Evolutionary conservation across 2,888 invertebrate genomes (phyloP), one percentile per base, ranked within the genome.

Genomic region (Limnephilus marmoratus): DNA sequence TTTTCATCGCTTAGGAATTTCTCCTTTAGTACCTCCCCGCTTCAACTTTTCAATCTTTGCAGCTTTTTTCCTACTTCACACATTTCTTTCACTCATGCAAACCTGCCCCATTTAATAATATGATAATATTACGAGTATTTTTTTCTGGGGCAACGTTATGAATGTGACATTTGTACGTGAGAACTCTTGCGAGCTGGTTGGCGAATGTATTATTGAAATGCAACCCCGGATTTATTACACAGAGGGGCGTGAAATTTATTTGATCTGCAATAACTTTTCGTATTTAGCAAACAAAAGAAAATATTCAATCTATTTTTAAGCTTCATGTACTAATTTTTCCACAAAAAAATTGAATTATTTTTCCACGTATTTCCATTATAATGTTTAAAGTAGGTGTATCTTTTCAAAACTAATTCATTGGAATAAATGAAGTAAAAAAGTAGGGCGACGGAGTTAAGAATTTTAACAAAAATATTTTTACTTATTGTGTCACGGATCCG

Each of bases 1-100:
- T 45, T 86, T 86, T 49, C 86, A 86, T 86, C 41, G 86, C 49
- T 49, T 68, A 24, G 68, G 68, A 24, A 86, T 86, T 86, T 49
- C 86, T 86, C 12, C 29, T 86, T 86, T 49, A 86, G 29, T 86
- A 49, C 45, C 2, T 45, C 41, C 45, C n/a, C 86, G 29, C 86
- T 45, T 86, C 45, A 37, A 83, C 83, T 83, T 83, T 83, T 34
- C 83, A 18, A 24, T 68, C 68, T 24, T 68, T 24, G 68, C 9
- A 24, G 68, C 68, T 68, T 68, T 68, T 24, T 9, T n/a, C 68
- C 9, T n/a, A 68, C 68, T 68, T 68, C 68, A 68, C 68, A n/a
- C 68, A 68, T 68, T 68, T 68, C 24, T 68, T 68, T 68, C 24
- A 68, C 68, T 68, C 68, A 24, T 68, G 68, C 68, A 68, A 68